phyloP scores from a whole-genome alignment of 2,113 vertebrate genomes.

The Axis porcinus region DNA sequence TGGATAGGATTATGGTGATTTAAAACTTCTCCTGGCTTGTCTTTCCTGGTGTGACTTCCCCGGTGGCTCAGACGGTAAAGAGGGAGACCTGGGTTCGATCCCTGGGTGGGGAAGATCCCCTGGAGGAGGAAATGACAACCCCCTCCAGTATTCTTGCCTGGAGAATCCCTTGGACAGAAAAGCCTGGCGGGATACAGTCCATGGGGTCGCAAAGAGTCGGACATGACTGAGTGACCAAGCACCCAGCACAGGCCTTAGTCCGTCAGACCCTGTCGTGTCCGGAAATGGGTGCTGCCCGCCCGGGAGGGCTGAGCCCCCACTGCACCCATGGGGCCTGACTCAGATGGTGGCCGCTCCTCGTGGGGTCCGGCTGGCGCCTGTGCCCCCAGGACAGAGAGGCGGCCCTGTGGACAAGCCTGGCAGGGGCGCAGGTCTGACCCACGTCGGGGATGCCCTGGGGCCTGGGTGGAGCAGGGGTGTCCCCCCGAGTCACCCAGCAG shows the following conservation, averaged over 20 bases:
- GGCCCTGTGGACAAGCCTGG: background rate
- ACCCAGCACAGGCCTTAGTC: background rate
- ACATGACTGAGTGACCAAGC: background rate
- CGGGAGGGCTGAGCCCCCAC: no score
- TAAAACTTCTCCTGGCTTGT: background rate
- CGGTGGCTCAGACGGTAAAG: background rate
- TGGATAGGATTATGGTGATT: background rate
- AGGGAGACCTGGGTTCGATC: background rate
- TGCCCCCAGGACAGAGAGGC: background rate
- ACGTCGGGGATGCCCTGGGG: accelerated
- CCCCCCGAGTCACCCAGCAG: background rate
- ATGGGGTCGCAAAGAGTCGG: background rate
- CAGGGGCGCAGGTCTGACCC: background rate
- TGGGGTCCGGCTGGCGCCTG: no score
- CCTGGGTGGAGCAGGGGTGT: no score
- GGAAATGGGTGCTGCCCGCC: accelerated
- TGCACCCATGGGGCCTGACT: accelerated
- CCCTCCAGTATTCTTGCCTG: background rate
- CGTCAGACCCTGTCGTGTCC: background rate
- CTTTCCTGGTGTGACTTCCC: background rate
- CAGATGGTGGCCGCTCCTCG: accelerated
- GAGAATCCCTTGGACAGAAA: background rate
- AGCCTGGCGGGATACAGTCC: background rate
- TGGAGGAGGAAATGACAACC: background rate
- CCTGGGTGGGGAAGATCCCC: background rate